Conservation (phyloP, 2,888 invertebrate species). For the Barypeithes pellucidus region DNA sequence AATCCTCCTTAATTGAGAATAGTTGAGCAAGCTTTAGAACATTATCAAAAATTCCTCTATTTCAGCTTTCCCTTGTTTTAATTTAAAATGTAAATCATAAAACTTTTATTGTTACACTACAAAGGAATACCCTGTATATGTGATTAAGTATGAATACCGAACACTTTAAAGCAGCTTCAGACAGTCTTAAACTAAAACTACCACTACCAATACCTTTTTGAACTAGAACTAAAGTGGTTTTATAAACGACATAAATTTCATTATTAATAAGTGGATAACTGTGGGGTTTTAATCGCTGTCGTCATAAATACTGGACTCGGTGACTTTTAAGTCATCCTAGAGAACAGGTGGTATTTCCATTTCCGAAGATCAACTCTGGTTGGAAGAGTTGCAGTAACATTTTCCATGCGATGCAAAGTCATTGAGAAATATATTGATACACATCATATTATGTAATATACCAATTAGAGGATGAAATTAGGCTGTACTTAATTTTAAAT, state of each 20-base stretch:
- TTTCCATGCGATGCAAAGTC: background rate
- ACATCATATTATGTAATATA: too few species aligned
- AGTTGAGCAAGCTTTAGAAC: background rate
- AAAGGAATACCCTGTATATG: too few species aligned
- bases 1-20: background rate
- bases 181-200: conserved; percentile 3
- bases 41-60: background rate
- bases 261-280: conserved; percentile 46
- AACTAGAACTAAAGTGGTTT: conserved; percentile 15
- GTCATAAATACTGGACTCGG: conserved; percentile 41
- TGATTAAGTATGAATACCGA: too few species aligned
- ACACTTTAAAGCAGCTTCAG: background rate
- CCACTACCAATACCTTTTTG: conserved; percentile 1
- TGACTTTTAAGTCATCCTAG: conserved; percentile 26
- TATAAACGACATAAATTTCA: conserved; percentile 43
- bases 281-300: conserved; percentile 43
- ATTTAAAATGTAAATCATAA: too few species aligned
- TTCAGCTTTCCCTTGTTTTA: background rate
- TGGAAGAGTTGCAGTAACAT: conserved; percentile 6
- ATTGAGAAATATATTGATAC: background rate
- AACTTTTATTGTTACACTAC: too few species aligned
- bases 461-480: too few species aligned
- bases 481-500: too few species aligned
- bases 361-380: conserved; percentile 13
- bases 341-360: conserved; percentile 40